Base-by-base conservation (phyloP, 2,113 vertebrate genomes). In the Sapajus apella region DNA sequence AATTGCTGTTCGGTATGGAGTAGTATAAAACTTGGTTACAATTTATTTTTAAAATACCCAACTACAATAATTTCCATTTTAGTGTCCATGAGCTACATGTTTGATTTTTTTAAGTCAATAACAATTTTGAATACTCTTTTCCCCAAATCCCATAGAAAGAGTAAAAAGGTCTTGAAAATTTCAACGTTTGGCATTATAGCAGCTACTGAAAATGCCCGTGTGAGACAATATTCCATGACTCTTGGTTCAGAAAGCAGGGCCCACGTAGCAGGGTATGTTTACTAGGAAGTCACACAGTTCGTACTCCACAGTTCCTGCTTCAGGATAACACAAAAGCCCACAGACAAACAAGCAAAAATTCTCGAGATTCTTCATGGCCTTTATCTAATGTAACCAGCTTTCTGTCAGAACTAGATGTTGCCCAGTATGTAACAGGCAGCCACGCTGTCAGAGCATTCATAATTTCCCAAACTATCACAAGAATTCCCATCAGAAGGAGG, bases 401-500 rank as follows among this genome's bases (percentile, higher is more conserved):
- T 70, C 35, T 43, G 30, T 83, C 47, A 20, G 61, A 77, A 83
- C 14, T 64, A 81, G 25, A 27, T 47, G 35, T 45, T 66, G 25
- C 10, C 0, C 2, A 83, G 86, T 35, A 47, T 45, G n/a, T 73
- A 81, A 96, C 32, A 82, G 85, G 5, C 58, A 95, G 32, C 90
- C 64, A 40, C 21, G 16, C 2, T n/a, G 55, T 95, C 96, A 86
- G 0, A 0, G 6, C 3, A 1, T 77, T 83, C 91, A 76, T 68
- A 92, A 27, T 64, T 87, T 90, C 40, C 83, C 73, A 68, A 70
- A 56, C 32, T 43, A 50, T 27, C 43, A 3, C 2, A 30, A 8
- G 87, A 96, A 85, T 96, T 95, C 96, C 94, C 52, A 86, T 92
- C 73, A 97, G 90, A 98, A 94, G 97, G 92, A 94, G 64, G 87